Percentiles rank a stretch among this genome's conserved stretches.
phyloP scores from a whole-genome alignment of 2,797 vertebrate species.

The Enteromius treurensis region DNA sequence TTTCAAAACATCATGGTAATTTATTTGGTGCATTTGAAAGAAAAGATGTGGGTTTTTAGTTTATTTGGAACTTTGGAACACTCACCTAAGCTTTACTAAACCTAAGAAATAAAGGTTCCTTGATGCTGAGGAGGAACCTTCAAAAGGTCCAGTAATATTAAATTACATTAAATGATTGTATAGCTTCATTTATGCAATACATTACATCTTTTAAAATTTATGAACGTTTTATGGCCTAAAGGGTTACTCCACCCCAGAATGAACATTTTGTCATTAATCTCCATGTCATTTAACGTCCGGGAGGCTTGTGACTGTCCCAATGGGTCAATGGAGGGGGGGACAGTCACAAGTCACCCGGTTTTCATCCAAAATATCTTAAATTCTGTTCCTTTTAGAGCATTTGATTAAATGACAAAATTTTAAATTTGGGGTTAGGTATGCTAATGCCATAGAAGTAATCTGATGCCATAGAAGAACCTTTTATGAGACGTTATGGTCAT shows the following conservation, averaged over 20 bases:
- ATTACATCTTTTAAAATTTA: neutral
- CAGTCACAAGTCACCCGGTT: no score
- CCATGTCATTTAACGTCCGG: no score
- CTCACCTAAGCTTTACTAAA: neutral
- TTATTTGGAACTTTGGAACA: slow-evolving; percentile 26
- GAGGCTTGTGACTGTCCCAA: no score
- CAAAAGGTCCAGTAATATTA: neutral
- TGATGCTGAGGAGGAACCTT: neutral
- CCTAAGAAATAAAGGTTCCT: neutral
- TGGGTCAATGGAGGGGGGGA: no score
- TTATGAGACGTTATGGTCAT: neutral
- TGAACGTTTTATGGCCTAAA: neutral
- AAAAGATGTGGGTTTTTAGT: neutral
- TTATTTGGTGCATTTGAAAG: slow-evolving; percentile 31
- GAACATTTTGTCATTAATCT: no score
- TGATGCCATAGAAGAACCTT: neutral
- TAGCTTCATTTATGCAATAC: neutral
- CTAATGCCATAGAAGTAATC: neutral
- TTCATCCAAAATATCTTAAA: no score
- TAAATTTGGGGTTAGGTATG: no score
- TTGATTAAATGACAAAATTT: no score
- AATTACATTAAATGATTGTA: neutral
- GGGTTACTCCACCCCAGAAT: no score
- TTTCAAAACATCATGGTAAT: slow-evolving; percentile 47
- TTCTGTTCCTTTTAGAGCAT: no score